A percentile compares a stretch with the other conserved stretches of the same genome.
Conservation (phyloP, 2,113 vertebrate genomes). For the Spermophilus dauricus region DNA sequence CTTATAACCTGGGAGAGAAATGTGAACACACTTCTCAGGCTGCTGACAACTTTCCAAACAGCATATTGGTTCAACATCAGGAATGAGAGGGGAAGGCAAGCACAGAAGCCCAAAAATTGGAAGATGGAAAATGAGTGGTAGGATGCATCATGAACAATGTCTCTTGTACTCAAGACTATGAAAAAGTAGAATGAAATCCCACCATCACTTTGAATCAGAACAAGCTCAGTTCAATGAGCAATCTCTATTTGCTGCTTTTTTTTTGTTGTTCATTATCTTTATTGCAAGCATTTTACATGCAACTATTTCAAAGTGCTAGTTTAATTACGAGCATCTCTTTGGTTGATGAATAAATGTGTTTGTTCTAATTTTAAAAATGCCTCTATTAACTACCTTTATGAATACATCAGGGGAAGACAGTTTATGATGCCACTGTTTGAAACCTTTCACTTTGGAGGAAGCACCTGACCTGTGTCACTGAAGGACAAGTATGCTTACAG, state of each 20-base stretch:
- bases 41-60: background rate
- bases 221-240: background rate
- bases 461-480: background rate
- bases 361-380: background rate
- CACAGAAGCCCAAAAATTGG: too few relatives aligned
- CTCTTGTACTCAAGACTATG: too few relatives aligned
- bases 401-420: background rate
- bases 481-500: background rate
- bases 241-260: background rate
- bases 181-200: background rate
- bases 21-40: background rate
- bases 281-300: background rate
- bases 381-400: background rate
- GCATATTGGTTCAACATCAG: background rate
- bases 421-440: background rate
- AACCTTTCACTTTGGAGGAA: constrained; percentile 11
- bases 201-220: background rate
- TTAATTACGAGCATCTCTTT: background rate
- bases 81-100: background rate
- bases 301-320: background rate
- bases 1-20: background rate
- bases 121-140: background rate
- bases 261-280: background rate
- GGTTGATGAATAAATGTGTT: background rate
- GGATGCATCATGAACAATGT: background rate